Percentiles rank a stretch among this genome's conserved stretches.
phyloP scores from a whole-genome alignment of 2,797 vertebrate genomes.

The Pangasius djambal region DNA sequence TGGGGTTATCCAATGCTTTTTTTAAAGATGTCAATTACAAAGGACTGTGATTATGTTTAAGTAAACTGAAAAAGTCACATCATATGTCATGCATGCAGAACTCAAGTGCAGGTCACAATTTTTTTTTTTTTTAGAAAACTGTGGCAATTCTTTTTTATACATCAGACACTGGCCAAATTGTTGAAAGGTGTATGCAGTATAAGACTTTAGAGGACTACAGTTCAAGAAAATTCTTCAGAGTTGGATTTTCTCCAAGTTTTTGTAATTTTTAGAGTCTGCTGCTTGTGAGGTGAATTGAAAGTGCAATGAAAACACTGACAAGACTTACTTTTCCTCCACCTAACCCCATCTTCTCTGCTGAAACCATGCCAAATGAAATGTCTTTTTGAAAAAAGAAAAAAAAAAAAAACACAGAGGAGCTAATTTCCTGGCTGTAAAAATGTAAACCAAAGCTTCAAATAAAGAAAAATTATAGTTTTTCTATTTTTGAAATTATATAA shows the following conservation, averaged over 20 bases:
- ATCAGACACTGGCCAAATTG: background rate
- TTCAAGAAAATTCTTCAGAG: background rate
- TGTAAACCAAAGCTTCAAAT: background rate
- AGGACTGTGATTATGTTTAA: slow-evolving; percentile 49
- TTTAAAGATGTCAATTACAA: slow-evolving; percentile 69
- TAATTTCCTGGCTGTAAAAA: background rate
- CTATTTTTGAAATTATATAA: background rate
- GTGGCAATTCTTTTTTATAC: background rate
- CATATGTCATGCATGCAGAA: slow-evolving; percentile 50
- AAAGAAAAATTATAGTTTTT: background rate
- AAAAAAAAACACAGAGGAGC: background rate
- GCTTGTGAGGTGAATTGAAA: background rate
- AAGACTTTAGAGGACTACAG: background rate
- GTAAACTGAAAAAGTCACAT: slow-evolving; percentile 43
- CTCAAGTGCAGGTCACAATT: slow-evolving; percentile 34
- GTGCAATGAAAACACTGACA: slow-evolving; percentile 21
- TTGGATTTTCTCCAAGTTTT: background rate
- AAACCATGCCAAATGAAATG: background rate
- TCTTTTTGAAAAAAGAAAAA: background rate
- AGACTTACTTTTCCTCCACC: background rate
- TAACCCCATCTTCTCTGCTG: background rate
- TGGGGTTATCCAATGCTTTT: slow-evolving; percentile 57
- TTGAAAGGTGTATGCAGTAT: background rate
- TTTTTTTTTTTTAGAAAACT: background rate
- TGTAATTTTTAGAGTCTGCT: background rate